These are phyloP conservation scores for Drosophila algonquin DNA, from an alignment of 2,888 invertebrate genomes.

Conservation along the genomic window DNA sequence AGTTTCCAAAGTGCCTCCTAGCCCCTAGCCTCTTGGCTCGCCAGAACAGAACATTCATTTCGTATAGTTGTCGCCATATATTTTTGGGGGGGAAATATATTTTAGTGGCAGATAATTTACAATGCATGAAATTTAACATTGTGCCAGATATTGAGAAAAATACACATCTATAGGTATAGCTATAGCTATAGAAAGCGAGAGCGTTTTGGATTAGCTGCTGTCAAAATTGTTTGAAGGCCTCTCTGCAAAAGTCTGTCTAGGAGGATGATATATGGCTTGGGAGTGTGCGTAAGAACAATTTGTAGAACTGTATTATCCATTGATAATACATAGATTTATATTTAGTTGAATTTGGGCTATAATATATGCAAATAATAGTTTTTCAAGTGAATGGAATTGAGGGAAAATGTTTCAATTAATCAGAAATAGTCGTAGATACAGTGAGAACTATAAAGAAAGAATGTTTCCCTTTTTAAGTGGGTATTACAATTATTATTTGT, in stretches of 20 bases:
- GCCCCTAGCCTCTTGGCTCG: neutral
- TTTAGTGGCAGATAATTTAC: slow-evolving; percentile 55
- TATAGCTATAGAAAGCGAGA: slow-evolving; percentile 14
- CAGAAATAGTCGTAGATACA: neutral
- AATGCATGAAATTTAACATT: slow-evolving; percentile 50
- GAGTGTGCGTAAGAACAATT: slow-evolving; percentile 12
- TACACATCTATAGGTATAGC: neutral
- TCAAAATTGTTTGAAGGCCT: slow-evolving; percentile 57
- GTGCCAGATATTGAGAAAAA: slow-evolving; percentile 24
- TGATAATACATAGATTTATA: slow-evolving; percentile 12
- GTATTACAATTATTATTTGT: no score
- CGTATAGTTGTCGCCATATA: slow-evolving; percentile 59
- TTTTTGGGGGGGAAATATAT: slow-evolving; percentile 23
- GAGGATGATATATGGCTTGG: slow-evolving; percentile 32
- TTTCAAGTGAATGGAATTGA: slow-evolving; percentile 46
- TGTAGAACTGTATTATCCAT: slow-evolving; percentile 10
- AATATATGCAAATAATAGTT: slow-evolving; percentile 43
- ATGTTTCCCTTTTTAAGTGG: no score
- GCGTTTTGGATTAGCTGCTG: slow-evolving; percentile 60
- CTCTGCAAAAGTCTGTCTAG: slow-evolving; percentile 13
- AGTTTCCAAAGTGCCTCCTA: slow-evolving; percentile 27
- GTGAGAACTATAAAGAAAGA: neutral
- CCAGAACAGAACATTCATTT: slow-evolving; percentile 29
- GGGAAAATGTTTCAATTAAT: neutral
- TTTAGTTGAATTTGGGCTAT: slow-evolving; percentile 13